These are phyloP conservation scores for Pammene fasciana DNA, from an alignment of 2,888 invertebrate genomes.

Conservation along the genomic window DNA sequence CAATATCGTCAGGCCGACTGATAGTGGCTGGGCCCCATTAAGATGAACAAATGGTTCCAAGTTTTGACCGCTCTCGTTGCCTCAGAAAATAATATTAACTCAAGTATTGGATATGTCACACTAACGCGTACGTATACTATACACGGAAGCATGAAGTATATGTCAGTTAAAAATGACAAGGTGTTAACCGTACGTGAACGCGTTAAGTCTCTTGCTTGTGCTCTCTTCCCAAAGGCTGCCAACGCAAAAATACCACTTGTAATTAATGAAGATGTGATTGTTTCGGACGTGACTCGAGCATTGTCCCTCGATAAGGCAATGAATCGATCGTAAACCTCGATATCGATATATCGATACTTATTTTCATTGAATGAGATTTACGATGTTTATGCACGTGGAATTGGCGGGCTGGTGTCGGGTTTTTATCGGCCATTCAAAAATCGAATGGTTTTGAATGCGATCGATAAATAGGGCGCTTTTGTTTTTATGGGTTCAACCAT, in stretches of 20 bases:
- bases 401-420: slow-evolving; percentile 74
- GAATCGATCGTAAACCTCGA: slow-evolving; percentile 68
- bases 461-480: slow-evolving; percentile 64
- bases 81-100: too few relatives aligned
- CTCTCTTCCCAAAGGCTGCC: slow-evolving; percentile 53
- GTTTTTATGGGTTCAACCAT: slow-evolving; percentile 51
- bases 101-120: too few relatives aligned
- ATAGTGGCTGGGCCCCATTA: too few relatives aligned
- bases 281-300: slow-evolving; percentile 66
- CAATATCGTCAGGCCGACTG: too few relatives aligned
- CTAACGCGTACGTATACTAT: too few relatives aligned
- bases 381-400: slow-evolving; percentile 76
- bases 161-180: not conserved
- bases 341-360: slow-evolving; percentile 74
- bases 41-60: not conserved
- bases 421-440: slow-evolving; percentile 77
- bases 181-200: not conserved
- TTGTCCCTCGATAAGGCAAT: slow-evolving; percentile 71
- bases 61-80: too few relatives aligned
- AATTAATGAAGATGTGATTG: slow-evolving; percentile 82
- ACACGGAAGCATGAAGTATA: not conserved
- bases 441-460: slow-evolving; percentile 65
- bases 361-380: slow-evolving; percentile 78
- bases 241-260: slow-evolving; percentile 68
- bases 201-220: slow-evolving; percentile 51